These are phyloP conservation scores for Morpho helenor DNA, from an alignment of 2,888 invertebrate species.

Conservation along the genomic window DNA sequence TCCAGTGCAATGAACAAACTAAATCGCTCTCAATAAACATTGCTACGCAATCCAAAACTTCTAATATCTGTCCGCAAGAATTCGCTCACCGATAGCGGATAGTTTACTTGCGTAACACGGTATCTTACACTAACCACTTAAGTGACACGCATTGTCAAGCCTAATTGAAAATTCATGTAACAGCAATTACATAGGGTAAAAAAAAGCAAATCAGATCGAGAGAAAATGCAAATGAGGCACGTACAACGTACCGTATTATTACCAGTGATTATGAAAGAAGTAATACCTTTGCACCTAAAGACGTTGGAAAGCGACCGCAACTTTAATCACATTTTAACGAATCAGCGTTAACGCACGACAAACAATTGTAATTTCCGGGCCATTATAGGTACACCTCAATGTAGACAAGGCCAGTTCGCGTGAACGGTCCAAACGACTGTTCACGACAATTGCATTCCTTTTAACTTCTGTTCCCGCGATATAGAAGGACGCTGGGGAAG, in stretches of 20 bases:
- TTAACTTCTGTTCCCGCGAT: conserved; percentile 42
- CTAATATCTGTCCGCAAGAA: conserved; percentile 20
- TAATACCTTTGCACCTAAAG: conserved; percentile 11
- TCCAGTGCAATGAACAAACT: conserved; percentile 23
- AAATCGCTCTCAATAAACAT: conserved; percentile 24
- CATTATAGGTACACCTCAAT: conserved; percentile 58
- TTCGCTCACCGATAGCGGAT: conserved; percentile 11
- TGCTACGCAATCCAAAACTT: conserved; percentile 20
- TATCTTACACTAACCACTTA: conserved; percentile 10
- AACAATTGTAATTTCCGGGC: conserved; percentile 66
- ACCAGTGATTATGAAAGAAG: conserved; percentile 16
- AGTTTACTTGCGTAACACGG: conserved; percentile 13
- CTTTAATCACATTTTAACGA: conserved; percentile 43
- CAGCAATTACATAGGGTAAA: conserved; percentile 15
- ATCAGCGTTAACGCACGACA: conserved; percentile 46
- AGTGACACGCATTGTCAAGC: conserved; percentile 17
- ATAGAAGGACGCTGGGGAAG: conserved; percentile 36
- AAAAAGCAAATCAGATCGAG: conserved; percentile 15
- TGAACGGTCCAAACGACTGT: conserved; percentile 47
- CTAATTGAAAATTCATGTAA: conserved; percentile 21
- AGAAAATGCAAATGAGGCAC: conserved; percentile 21
- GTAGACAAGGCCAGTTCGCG: conserved; percentile 58
- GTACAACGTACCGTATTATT: conserved; percentile 3
- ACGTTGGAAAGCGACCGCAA: conserved; percentile 39
- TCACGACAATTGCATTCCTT: conserved; percentile 68